Conservation (phyloP, 64 coral and sea anemone genomes). For the Stylophora pistillata region DNA sequence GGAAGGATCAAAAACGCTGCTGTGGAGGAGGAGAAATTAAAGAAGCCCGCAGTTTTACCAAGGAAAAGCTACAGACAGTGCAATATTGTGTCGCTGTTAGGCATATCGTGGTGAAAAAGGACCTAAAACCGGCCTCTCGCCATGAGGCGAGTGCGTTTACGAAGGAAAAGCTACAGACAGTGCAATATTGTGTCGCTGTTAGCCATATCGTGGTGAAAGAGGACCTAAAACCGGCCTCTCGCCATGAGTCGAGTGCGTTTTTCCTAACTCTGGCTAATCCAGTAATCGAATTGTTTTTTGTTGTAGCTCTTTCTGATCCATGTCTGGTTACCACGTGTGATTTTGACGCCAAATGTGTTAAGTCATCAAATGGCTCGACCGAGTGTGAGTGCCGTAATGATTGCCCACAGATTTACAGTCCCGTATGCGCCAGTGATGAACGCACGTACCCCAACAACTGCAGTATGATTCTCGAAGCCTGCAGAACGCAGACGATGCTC, state of each 20-base stretch:
- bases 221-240: neutral
- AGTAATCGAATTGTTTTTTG: neutral
- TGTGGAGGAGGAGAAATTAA: too few species aligned
- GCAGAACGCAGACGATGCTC: slow-evolving; percentile 52
- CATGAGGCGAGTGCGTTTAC: too few species aligned
- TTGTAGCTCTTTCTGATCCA: slow-evolving; percentile 66
- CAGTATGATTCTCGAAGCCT: slow-evolving; percentile 58
- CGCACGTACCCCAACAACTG: slow-evolving; percentile 81
- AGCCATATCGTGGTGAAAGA: neutral
- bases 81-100: too few species aligned
- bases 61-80: too few species aligned
- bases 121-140: neutral
- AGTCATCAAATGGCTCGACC: slow-evolving; percentile 34
- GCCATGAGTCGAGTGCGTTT: too few species aligned
- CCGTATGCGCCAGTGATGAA: slow-evolving; percentile 71
- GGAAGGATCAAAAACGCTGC: too few species aligned
- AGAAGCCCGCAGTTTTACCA: too few species aligned
- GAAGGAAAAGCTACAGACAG: too few species aligned
- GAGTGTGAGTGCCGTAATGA: slow-evolving; percentile 58
- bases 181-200: too few species aligned
- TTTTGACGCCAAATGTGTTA: slow-evolving; percentile 56
- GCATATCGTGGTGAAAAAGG: neutral
- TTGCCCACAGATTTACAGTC: slow-evolving; percentile 57
- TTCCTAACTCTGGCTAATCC: too few species aligned
- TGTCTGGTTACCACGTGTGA: slow-evolving; percentile 61